These are phyloP conservation scores for Digitonthophagus gazella DNA, from an alignment of 2,888 invertebrate species.

Conservation along the genomic window DNA sequence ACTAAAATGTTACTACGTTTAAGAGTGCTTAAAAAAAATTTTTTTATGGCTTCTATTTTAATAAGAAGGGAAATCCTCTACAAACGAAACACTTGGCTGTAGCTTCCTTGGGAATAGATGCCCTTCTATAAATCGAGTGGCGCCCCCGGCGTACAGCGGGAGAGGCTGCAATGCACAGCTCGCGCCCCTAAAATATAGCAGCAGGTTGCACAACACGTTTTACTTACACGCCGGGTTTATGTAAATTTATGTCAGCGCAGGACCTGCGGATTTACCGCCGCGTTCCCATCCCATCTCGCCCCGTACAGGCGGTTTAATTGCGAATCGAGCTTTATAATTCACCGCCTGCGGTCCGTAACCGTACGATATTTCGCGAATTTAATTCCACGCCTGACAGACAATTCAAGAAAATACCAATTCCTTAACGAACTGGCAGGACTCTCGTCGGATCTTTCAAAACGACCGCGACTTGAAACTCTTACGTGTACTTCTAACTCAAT, in stretches of 20 bases:
- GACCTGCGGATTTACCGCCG: slow-evolving; percentile 3
- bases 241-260: slow-evolving; percentile 12
- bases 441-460: not conserved
- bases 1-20: not conserved
- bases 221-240: slow-evolving; percentile 14
- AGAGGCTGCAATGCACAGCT: not conserved
- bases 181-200: slow-evolving; percentile 14
- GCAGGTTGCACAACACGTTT: slow-evolving; percentile 18
- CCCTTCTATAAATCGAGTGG: slow-evolving; percentile 2
- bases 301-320: not conserved
- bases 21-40: not conserved
- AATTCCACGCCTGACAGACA: not conserved
- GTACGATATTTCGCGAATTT: not conserved
- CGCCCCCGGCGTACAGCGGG: not conserved
- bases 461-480: not conserved
- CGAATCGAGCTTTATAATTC: not conserved
- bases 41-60: not conserved
- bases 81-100: not conserved
- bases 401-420: not conserved
- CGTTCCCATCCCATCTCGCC: slow-evolving; percentile 2
- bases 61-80: not conserved
- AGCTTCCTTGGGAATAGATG: not conserved
- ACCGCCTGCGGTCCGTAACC: not conserved
- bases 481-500: not conserved
- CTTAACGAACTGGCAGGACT: not conserved